Base-by-base conservation (phyloP, 2,113 vertebrate species). In the Corydoras sp. region DNA sequence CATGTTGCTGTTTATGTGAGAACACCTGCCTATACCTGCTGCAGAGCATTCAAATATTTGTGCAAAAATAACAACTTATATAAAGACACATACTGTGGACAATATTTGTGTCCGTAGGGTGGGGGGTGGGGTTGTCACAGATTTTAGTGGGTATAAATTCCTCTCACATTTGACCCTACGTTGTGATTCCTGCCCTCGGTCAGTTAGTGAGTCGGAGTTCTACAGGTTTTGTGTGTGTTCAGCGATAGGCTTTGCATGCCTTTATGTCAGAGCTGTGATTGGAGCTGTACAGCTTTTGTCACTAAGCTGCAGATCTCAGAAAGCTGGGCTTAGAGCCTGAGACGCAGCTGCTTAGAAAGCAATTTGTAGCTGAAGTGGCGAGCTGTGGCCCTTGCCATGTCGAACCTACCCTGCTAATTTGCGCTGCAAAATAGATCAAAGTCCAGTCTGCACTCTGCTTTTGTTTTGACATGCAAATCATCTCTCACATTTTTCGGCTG, bases 391-490 rank as follows among this genome's bases (percentile, higher is more conserved):
- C 73, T 49, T 59, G 62, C 71, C 49, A 73, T 80, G 76, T 83
- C 62, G 74, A 69, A 62, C 75, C 69, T 75, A 77, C 70, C 77
- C 80, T 66, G 35, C 74, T 81, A 75, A 81, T 84, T 81, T 80
- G 72, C 68, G 73, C 76, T 73, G 81, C 76, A 68, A 82, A 80
- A 79, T 75, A 74, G 77, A 84, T 83, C 84, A 84, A 83, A 85
- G 84, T 74, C 63, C 58, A 11, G 67, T 63, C 65, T 58, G 60
- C 61, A 72, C 62, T 51, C 50, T 62, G 71, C 74, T 66, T 78
- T 78, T 77, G 74, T 83, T 79, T 85, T 85, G 77, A 75, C 70
- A 85, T 83, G 81, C 76, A 83, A 84, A 84, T 85, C 68, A 3
- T 77, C 58, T 68, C 70, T 72, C 12, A 24, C 18, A 24, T 71